phyloP scores from a whole-genome alignment of 2,888 invertebrate genomes.

The Sipha maydis region DNA sequence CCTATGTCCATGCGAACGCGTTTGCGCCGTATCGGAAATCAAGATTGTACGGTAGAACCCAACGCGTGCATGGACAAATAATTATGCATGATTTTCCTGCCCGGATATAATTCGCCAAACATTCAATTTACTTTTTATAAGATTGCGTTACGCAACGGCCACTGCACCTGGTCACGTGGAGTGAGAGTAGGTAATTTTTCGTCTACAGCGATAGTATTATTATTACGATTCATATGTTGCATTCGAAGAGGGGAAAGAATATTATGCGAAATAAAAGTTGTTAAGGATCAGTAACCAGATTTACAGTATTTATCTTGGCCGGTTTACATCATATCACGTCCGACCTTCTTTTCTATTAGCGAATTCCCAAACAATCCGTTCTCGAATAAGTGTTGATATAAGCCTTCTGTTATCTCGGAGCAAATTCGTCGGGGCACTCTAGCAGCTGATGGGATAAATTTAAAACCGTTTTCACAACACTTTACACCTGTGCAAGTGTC shows the following conservation, averaged over 20 bases:
- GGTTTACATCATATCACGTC: constrained; percentile 33
- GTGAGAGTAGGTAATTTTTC: constrained; percentile 36
- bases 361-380: neutral
- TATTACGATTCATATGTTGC: neutral
- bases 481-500: neutral
- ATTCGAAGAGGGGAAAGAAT: constrained; percentile 13
- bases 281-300: constrained; percentile 50
- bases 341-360: constrained; percentile 33
- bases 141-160: neutral
- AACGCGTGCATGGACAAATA: constrained; percentile 14
- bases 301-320: neutral
- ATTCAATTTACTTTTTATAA: constrained; percentile 38
- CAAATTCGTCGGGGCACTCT: neutral
- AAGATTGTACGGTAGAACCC: constrained; percentile 4
- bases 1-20: neutral
- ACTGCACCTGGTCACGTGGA: constrained; percentile 24
- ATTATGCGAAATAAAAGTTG: constrained; percentile 51
- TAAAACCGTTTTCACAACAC: neutral
- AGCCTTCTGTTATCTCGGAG: neutral
- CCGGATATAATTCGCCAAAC: constrained; percentile 50
- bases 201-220: neutral
- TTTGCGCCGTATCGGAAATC: neutral
- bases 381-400: neutral
- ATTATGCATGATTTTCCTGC: constrained; percentile 36
- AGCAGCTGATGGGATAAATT: neutral